Percentiles rank a stretch among this genome's conserved stretches.
These are phyloP conservation scores for Parnassius smintheus DNA, from an alignment of 2,888 invertebrate species.

Conservation along the genomic window DNA sequence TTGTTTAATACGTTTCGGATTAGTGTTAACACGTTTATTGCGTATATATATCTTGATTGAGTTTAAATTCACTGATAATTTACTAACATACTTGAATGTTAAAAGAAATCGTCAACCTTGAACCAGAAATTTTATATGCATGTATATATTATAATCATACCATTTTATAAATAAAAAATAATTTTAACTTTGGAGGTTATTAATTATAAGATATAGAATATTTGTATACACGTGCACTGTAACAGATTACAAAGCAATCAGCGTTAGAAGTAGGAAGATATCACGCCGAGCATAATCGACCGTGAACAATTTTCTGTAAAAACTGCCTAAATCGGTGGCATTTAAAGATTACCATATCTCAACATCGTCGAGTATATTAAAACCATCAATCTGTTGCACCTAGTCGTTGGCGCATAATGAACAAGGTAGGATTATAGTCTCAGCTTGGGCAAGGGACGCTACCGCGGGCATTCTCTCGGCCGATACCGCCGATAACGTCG, in stretches of 20 bases:
- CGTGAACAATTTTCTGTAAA: background rate
- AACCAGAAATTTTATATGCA: background rate
- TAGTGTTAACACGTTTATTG: conserved; percentile 58
- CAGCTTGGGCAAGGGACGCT: conserved; percentile 39
- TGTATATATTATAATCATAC: too few species aligned
- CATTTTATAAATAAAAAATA: too few species aligned
- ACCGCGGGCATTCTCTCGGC: conserved; percentile 42
- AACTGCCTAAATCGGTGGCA: conserved; percentile 1
- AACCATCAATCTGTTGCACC: conserved; percentile 56
- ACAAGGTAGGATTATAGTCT: conserved; percentile 64
- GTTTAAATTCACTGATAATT: conserved; percentile 30
- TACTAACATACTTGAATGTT: background rate
- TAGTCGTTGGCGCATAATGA: conserved; percentile 68
- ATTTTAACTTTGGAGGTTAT: too few species aligned
- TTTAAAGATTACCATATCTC: conserved; percentile 20
- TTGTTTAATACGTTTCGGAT: conserved; percentile 49
- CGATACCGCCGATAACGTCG: conserved; percentile 56
- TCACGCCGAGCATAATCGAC: background rate
- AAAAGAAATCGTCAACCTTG: background rate
- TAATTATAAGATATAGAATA: too few species aligned
- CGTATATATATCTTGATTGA: conserved; percentile 61
- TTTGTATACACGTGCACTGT: too few species aligned
- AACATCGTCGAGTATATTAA: conserved; percentile 46
- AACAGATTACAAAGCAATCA: too few species aligned
- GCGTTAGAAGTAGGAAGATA: too few species aligned